A percentile compares a stretch with the other conserved stretches of the same genome.
These are phyloP conservation scores for Himalopsyche kuldschensis DNA, from an alignment of 2,888 invertebrate species.

Conservation along the genomic window DNA sequence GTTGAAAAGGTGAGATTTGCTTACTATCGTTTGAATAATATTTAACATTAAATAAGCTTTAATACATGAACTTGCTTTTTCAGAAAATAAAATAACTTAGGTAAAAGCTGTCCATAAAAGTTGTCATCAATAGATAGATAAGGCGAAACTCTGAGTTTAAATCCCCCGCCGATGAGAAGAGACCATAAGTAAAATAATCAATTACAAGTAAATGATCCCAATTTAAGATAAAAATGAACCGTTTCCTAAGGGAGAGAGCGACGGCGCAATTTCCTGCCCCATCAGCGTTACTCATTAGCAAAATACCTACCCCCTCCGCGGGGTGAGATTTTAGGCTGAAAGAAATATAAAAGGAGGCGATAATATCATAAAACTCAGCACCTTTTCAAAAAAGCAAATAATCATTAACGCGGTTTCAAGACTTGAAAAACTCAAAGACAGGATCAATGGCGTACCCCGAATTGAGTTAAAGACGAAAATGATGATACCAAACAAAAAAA, in stretches of 20 bases:
- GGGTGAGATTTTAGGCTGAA: constrained; percentile 7
- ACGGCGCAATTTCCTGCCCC: constrained; percentile 37
- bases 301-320: constrained; percentile 4
- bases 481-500: too few species aligned
- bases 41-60: too few species aligned
- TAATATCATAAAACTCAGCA: constrained; percentile 21
- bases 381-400: constrained; percentile 27
- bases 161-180: not conserved
- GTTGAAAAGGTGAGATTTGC: too few species aligned
- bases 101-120: not conserved
- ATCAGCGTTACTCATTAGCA: constrained; percentile 38
- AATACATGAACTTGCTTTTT: not conserved
- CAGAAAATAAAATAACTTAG: not conserved
- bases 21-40: too few species aligned
- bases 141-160: not conserved
- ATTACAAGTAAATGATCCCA: constrained; percentile 38
- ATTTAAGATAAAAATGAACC: constrained; percentile 37
- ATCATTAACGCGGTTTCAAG: constrained; percentile 20
- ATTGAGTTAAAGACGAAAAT: too few species aligned
- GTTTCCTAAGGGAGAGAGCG: constrained; percentile 21
- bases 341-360: constrained; percentile 12
- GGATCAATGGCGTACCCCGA: not conserved
- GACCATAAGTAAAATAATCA: constrained; percentile 36
- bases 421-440: not conserved
- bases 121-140: not conserved